Evolutionary conservation across 2,113 vertebrate species (phyloP).

Genomic region (Hippocampus guttulatus): DNA sequence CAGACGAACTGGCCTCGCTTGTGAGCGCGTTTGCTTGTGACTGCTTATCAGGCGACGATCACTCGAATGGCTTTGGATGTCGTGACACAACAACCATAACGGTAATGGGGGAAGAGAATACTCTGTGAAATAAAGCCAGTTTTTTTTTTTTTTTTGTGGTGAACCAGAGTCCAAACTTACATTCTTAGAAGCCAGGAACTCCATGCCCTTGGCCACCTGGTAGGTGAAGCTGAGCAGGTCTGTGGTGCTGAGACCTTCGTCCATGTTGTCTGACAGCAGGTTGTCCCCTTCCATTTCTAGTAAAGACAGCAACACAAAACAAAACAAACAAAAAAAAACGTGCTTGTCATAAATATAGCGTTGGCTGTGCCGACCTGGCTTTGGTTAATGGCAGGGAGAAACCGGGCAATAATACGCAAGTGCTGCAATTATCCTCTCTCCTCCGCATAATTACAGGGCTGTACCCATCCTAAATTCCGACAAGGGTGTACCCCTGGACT

Average conservation of each 20-base stretch:
- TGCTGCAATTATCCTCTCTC: conserved; percentile 66
- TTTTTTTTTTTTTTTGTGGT: neutral
- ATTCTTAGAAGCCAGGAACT: conserved; percentile 96
- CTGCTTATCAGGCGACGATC: conserved; percentile 56
- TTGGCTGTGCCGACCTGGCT: conserved; percentile 43
- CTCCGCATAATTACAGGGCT: conserved; percentile 67
- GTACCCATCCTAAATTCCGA: conserved; percentile 55
- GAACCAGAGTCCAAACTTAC: conserved; percentile 71
- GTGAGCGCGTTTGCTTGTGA: conserved; percentile 35
- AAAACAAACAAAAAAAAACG: conserved; percentile 6
- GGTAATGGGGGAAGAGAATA: conserved; percentile 8
- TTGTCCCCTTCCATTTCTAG: conserved; percentile 83
- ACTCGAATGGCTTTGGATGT: conserved; percentile 27
- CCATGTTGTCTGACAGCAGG: conserved; percentile 82
- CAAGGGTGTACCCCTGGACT: conserved; percentile 62
- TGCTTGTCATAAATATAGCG: conserved; percentile 55
- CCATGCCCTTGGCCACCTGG: conserved; percentile 96
- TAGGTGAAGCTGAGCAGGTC: conserved; percentile 97
- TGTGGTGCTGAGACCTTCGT: conserved; percentile 83
- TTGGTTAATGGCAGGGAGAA: conserved; percentile 64
- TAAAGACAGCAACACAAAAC: conserved; percentile 26
- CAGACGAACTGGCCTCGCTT: conserved; percentile 37
- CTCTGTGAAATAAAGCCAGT: too few species aligned
- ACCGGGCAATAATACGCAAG: conserved; percentile 58
- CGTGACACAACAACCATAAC: conserved; percentile 30